These are phyloP conservation scores for Sus scrofa DNA, from an alignment of 2,113 vertebrate genomes.

Conservation along the genomic window T2T-Sscrofa CM000824.6:139219501-139220000, in stretches of 20 bases:
- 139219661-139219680: not conserved
- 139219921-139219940: not conserved
- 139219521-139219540: not conserved
- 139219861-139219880: not conserved
- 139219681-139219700: not conserved
- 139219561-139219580: not conserved
- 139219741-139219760: not conserved
- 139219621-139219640: not conserved
- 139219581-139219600: not conserved
- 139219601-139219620: not conserved
- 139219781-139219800: not conserved
- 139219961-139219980: conserved; percentile 66
- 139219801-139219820: not conserved
- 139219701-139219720: not conserved
- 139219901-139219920: not conserved
- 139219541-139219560: not conserved
- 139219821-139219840: not conserved
- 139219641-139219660: not conserved
- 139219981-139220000: conserved; percentile 65
- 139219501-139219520: not conserved
- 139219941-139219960: conserved; percentile 58
- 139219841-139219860: not conserved
- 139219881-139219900: not conserved
- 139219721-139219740: conserved; percentile 20
- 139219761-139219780: not conserved